Conservation (phyloP, 1,140 invertebrate genomes). For the Lasioglossum baleicum region DNA sequence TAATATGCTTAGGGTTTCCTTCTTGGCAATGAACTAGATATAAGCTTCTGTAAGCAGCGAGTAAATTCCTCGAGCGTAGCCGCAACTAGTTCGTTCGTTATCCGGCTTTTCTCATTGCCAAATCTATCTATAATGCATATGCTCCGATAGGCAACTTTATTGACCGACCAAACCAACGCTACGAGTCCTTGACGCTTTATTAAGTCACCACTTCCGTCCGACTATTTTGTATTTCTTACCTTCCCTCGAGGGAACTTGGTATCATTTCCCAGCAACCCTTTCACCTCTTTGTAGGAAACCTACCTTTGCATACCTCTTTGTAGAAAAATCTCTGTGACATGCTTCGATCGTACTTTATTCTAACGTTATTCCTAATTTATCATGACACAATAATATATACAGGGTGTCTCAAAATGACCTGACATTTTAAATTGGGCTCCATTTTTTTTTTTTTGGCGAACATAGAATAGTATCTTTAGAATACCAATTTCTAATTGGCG, state of each 20-base stretch:
- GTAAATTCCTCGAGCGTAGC: slow-evolving; percentile 66
- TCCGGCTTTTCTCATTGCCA: slow-evolving; percentile 26
- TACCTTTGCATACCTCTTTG: too few relatives aligned
- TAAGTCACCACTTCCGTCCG: neutral
- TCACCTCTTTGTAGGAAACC: neutral
- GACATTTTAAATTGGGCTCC: too few relatives aligned
- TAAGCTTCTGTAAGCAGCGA: slow-evolving; percentile 72
- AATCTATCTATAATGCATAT: slow-evolving; percentile 12
- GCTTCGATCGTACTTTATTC: too few relatives aligned
- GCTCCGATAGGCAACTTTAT: neutral
- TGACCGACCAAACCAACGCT: neutral
- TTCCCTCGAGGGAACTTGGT: too few relatives aligned
- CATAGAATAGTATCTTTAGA: too few relatives aligned
- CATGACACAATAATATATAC: too few relatives aligned
- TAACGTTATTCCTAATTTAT: too few relatives aligned
- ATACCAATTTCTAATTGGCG: too few relatives aligned
- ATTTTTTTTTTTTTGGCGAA: too few relatives aligned
- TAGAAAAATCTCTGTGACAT: too few relatives aligned
- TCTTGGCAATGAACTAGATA: slow-evolving; percentile 80
- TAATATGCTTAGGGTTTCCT: slow-evolving; percentile 79
- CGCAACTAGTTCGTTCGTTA: slow-evolving; percentile 53
- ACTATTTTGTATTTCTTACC: too few relatives aligned
- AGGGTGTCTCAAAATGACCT: too few relatives aligned
- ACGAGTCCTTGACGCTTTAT: neutral
- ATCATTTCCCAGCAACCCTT: neutral